Base-by-base conservation (phyloP, 1,140 invertebrate genomes). In the Latrodectus geometricus region DNA sequence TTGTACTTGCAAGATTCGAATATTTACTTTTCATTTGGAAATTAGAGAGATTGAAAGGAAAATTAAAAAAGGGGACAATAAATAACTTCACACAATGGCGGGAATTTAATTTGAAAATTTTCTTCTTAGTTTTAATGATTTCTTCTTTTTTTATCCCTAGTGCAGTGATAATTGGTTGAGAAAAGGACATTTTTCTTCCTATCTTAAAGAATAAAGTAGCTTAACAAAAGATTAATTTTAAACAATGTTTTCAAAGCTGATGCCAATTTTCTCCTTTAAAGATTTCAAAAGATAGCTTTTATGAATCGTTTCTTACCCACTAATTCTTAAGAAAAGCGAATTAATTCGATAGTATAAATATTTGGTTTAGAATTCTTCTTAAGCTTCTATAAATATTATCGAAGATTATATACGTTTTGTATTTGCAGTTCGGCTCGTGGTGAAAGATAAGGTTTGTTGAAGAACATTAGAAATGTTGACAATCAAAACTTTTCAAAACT, bases 201-300 rank as follows among this genome's bases (percentile, higher is more conserved):
- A 23, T 70, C 52, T 50, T 20, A 23, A 54, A 70, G 66, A 80
- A 80, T 70, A 80, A 80, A 70, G 50, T 54, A 23, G 50, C 78
- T 80, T 80, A 80, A 61, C 17, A 54, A 17, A 70, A 80, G 78
- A 80, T 80, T 80, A 80, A 80, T 80, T 80, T 80, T 80, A 80
- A n/a, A 80, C 75, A 80, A 80, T 80, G 68, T 80, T 80, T 73
- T 21, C 54, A 8, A 61, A 61, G 15, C 14, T 35, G 50, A 80
- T 73, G 72, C 72, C 14, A 80, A 54, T 75, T 50, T 70, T 70
- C 49, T 52, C 68, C 11, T 2, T 7, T 17, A 9, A 20, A 35
- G 65, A 70, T 80, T 80, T 80, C 61, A 80, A 80, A 70, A 80
- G 66, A 49, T 80, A 20, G 35, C 56, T 69, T 79, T 50, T n/a